These are phyloP conservation scores for Urechis unicinctus DNA, from an alignment of 2,888 invertebrate species.

Conservation along the genomic window DNA sequence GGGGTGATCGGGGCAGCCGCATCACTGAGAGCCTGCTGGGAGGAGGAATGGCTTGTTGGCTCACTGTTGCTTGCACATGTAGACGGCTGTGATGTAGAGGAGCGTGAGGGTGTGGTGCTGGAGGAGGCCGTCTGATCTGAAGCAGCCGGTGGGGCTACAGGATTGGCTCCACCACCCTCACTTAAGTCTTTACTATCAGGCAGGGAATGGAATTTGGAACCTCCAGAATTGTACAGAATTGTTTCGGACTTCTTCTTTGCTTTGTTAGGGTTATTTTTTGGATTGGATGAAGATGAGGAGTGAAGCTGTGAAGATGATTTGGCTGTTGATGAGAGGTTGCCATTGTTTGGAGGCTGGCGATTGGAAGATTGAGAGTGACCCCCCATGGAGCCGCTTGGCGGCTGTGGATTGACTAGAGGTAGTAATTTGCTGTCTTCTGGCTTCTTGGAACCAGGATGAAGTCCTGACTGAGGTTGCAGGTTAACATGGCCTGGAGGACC, in stretches of 20 bases:
- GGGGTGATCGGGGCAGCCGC: not conserved
- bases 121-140: not conserved
- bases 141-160: not conserved
- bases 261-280: not conserved
- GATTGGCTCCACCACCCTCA: not conserved
- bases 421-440: too few species aligned
- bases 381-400: too few species aligned
- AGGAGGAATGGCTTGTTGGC: not conserved
- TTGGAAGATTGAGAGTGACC: not conserved
- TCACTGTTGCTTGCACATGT: not conserved
- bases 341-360: slow-evolving; percentile 1
- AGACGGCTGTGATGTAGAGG: not conserved
- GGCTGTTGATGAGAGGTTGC: too few species aligned
- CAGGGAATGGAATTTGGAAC: not conserved
- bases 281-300: slow-evolving; percentile 4
- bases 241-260: not conserved
- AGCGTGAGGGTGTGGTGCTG: not conserved
- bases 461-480: too few species aligned
- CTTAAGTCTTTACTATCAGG: not conserved
- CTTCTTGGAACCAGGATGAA: too few species aligned
- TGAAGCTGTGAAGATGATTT: not conserved
- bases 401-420: too few species aligned
- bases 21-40: not conserved
- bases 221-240: not conserved
- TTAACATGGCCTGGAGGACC: too few species aligned